Conservation (phyloP, 64 coral and sea anemone species). For the Pocillopora damicornis region DNA sequence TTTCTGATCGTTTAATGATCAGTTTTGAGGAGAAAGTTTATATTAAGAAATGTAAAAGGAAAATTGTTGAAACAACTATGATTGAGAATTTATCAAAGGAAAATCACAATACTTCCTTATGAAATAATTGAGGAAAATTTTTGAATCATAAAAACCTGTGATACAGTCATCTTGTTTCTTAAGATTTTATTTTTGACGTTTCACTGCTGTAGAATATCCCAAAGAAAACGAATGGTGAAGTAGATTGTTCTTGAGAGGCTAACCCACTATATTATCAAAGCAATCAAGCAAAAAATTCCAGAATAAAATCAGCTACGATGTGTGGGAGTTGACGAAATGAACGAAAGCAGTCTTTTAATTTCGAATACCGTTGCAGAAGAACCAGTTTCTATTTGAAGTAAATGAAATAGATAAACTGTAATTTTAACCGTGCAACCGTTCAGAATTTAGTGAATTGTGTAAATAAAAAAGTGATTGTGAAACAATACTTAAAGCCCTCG, state of each 20-base stretch:
- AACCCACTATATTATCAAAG: too few species aligned
- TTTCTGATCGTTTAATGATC: neutral
- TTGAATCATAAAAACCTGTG: too few species aligned
- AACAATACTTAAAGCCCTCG: neutral
- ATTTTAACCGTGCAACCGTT: neutral
- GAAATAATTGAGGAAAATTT: too few species aligned
- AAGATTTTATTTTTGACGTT: neutral
- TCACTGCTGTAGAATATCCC: neutral
- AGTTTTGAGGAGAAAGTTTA: neutral
- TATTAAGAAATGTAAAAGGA: neutral
- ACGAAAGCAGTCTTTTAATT: neutral
- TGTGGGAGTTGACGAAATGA: neutral
- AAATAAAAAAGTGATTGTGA: conserved; percentile 6
- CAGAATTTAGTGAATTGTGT: conserved; percentile 13
- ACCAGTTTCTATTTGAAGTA: neutral
- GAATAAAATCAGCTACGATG: neutral
- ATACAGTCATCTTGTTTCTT: too few species aligned
- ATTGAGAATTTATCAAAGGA: neutral
- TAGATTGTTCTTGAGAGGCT: too few species aligned
- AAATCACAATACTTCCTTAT: too few species aligned
- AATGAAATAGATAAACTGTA: conserved; percentile 11
- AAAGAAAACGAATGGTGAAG: too few species aligned
- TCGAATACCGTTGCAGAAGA: neutral
- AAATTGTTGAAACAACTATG: neutral
- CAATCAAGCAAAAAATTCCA: neutral